Evolutionary conservation across 1,140 invertebrate genomes (phyloP).

Genomic region (Drosophila setifemur): DNA sequence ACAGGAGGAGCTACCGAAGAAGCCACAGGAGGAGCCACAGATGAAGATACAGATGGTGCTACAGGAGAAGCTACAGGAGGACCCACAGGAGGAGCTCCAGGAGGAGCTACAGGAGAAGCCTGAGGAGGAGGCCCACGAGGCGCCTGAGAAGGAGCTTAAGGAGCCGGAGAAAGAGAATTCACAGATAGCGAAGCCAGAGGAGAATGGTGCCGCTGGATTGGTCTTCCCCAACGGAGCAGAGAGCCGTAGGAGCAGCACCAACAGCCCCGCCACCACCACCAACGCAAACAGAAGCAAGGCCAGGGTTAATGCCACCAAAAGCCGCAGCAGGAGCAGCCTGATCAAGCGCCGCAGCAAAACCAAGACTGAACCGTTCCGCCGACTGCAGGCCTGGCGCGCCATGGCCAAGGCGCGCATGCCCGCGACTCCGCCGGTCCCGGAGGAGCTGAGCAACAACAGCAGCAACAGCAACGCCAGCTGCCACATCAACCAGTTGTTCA

Average conservation of each 20-base stretch:
- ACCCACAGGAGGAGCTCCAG: no score
- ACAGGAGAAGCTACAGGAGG: no score
- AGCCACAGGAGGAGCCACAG: no score
- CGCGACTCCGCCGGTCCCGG: neutral
- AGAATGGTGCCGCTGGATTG: no score
- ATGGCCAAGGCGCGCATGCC: neutral
- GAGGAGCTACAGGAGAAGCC: no score
- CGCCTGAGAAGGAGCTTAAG: no score
- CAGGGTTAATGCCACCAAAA: neutral
- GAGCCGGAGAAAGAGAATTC: no score
- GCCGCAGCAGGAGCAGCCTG: neutral
- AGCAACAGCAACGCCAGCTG: neutral
- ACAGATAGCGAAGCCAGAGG: no score
- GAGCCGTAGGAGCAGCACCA: neutral
- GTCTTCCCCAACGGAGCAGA: slow-evolving; percentile 11
- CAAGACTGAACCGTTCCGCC: slow-evolving; percentile 28
- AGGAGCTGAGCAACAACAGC: slow-evolving; percentile 44
- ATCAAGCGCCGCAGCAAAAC: slow-evolving; percentile 8
- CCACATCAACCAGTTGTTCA: slow-evolving; percentile 6
- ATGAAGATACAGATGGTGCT: no score
- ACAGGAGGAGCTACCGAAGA: no score
- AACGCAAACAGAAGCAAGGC: neutral
- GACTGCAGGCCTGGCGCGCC: neutral
- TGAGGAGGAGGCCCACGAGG: no score
- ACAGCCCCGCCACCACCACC: no score